phyloP scores from a whole-genome alignment of 2,113 vertebrate genomes.

The Anthoscopus minutus region DNA sequence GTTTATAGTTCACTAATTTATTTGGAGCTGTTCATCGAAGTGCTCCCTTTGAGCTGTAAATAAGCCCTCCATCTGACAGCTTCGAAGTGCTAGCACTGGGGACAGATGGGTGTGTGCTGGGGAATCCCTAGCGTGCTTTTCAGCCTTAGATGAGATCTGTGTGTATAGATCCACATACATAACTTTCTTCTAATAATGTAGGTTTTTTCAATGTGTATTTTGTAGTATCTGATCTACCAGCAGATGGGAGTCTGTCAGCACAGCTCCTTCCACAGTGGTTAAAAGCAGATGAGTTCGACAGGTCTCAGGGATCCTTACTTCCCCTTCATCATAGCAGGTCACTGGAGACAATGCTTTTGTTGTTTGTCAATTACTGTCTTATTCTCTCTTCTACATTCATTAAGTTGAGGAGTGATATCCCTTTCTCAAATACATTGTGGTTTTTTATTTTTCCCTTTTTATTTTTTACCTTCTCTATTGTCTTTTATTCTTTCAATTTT shows the following conservation, averaged over 20 bases:
- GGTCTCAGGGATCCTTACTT: neutral
- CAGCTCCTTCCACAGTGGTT: neutral
- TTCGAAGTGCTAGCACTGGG: neutral
- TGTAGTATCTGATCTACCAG: constrained; percentile 35
- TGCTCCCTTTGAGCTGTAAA: neutral
- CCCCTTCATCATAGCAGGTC: neutral
- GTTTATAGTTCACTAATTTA: neutral
- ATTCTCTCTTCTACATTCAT: neutral
- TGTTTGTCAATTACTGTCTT: neutral
- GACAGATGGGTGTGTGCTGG: neutral
- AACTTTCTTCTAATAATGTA: neutral
- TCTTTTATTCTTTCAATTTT: too few relatives aligned
- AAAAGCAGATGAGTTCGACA: neutral
- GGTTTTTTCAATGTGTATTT: neutral
- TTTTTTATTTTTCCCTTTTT: neutral
- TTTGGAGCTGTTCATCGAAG: neutral
- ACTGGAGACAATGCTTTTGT: neutral
- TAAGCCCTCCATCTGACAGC: neutral
- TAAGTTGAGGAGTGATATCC: neutral
- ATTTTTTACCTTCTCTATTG: neutral
- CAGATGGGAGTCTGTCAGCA: constrained; percentile 31
- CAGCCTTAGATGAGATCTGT: neutral
- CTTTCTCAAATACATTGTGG: neutral
- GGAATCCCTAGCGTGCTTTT: neutral
- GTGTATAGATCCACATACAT: neutral